phyloP scores from a whole-genome alignment of 2,888 invertebrate genomes.

The Cetonia aurata region DNA sequence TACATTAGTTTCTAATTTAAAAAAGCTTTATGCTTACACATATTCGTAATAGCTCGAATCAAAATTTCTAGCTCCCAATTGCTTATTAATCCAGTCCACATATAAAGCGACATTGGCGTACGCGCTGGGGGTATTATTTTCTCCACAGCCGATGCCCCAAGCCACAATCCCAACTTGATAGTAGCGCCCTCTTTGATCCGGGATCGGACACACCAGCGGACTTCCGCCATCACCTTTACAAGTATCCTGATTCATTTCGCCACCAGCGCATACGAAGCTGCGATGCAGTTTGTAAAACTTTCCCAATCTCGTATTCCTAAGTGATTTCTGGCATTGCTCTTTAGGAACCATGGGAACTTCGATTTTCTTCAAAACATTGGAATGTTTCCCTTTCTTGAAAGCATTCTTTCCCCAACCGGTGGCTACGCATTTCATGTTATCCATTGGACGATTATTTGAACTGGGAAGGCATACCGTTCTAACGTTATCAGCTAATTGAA shows the following conservation, averaged over 20 bases:
- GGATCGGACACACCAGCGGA: conserved; percentile 81
- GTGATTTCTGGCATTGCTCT: conserved; percentile 63
- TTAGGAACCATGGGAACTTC: conserved; percentile 77
- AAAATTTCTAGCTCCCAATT: too few species aligned
- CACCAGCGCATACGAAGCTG: conserved; percentile 84
- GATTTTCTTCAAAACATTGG: conserved; percentile 75
- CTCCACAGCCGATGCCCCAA: conserved; percentile 70
- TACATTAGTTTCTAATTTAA: too few species aligned
- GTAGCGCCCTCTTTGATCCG: conserved; percentile 65
- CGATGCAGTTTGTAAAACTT: conserved; percentile 74
- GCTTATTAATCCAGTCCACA: conserved; percentile 64
- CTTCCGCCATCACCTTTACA: conserved; percentile 85
- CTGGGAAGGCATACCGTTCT: conserved; percentile 77
- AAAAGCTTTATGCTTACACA: too few species aligned
- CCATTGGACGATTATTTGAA: too few species aligned
- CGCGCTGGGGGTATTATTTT: conserved; percentile 66
- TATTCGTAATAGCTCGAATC: too few species aligned
- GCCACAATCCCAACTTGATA: conserved; percentile 71
- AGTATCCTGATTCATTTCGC: conserved; percentile 79
- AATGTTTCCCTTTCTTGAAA: conserved; percentile 69
- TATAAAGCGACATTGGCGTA: conserved; percentile 67
- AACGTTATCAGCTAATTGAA: conserved; percentile 76
- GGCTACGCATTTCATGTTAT: conserved; percentile 73
- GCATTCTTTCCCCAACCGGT: conserved; percentile 83
- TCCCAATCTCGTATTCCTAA: conserved; percentile 79